Evolutionary conservation across 2,888 invertebrate species (phyloP).

Genomic region (Pollenia amentaria): DNA sequence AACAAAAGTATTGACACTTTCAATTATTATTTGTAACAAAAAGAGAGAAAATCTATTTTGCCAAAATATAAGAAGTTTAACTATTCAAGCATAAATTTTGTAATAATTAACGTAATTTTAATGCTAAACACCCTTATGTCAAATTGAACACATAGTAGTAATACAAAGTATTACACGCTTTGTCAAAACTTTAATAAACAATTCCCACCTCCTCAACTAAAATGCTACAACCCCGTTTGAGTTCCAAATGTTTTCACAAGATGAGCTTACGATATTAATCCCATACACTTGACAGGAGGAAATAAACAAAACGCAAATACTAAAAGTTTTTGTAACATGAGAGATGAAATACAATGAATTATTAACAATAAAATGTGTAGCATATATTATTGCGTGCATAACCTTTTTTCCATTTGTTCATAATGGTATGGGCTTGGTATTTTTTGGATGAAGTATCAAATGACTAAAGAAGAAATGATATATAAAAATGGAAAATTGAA

Average conservation of each 20-base stretch:
- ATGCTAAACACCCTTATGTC: conserved; percentile 43
- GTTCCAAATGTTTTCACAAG: conserved; percentile 47
- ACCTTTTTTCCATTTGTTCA: conserved; percentile 27
- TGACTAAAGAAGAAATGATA: conserved; percentile 58
- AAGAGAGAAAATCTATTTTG: conserved; percentile 13
- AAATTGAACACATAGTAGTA: conserved; percentile 10
- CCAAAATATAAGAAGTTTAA: conserved; percentile 4
- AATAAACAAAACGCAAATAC: conserved; percentile 50
- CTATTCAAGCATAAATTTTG: conserved; percentile 62
- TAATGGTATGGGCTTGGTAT: conserved; percentile 17
- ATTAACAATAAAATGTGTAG: conserved; percentile 64
- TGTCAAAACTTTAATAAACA: conserved; percentile 66
- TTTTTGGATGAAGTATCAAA: conserved; percentile 52
- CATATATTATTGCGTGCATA: conserved; percentile 66
- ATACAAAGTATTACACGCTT: conserved; percentile 55
- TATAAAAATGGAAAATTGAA: conserved; percentile 65
- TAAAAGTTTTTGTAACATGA: conserved; percentile 48
- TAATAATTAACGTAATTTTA: conserved; percentile 70
- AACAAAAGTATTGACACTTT: conserved; percentile 70
- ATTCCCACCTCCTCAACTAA: conserved; percentile 11
- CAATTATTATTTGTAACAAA: conserved; percentile 56
- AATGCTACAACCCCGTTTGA: conserved; percentile 42
- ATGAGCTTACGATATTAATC: conserved; percentile 73
- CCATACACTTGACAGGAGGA: conserved; percentile 69
- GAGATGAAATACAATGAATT: conserved; percentile 61